Conservation (phyloP, 2,113 vertebrate genomes). For the Anarrhichthys ocellatus region DNA sequence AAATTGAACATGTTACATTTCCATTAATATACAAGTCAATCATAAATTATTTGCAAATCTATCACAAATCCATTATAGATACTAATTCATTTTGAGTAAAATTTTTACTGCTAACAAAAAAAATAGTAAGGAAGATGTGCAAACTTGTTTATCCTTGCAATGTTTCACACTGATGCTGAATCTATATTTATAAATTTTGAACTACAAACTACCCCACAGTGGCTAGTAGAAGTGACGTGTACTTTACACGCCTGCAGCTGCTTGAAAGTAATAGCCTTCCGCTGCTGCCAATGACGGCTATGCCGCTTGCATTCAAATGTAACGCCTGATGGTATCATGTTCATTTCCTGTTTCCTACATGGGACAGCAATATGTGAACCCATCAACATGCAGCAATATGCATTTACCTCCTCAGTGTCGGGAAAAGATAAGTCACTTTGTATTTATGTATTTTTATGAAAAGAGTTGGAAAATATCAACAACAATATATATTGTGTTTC, state of each 20-base stretch:
- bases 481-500: neutral
- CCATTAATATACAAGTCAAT: neutral
- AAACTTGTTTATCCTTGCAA: neutral
- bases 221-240: neutral
- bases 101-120: neutral
- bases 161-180: neutral
- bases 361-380: neutral
- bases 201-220: neutral
- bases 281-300: neutral
- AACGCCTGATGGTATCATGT: neutral
- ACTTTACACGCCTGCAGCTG: constrained; percentile 1
- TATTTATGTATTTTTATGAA: neutral
- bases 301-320: constrained; percentile 7
- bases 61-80: neutral
- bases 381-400: neutral
- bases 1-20: neutral
- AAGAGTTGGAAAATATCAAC: neutral
- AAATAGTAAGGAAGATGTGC: neutral
- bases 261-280: neutral
- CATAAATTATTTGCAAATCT: neutral
- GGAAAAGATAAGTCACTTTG: neutral
- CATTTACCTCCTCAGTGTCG: neutral
- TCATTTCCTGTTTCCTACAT: neutral
- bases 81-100: neutral
- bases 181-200: neutral